phyloP scores from a whole-genome alignment of 92 coral and sea anemone species.

The Actinernus sp. region DNA sequence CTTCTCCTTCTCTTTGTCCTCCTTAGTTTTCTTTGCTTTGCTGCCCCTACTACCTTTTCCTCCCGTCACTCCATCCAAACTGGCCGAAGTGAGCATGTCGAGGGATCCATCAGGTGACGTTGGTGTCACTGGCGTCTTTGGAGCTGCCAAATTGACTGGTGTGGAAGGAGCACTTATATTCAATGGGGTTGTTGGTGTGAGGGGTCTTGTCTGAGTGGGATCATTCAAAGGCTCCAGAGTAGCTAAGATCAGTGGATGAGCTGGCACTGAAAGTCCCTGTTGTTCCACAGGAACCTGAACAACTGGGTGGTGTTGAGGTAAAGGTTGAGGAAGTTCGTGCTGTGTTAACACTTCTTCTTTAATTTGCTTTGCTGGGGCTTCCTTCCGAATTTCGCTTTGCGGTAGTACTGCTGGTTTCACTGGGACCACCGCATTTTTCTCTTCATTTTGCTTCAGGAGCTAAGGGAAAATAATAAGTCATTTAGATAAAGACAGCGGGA shows the following conservation, averaged over 20 bases:
- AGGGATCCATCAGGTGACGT: not conserved
- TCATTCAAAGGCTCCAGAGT: no score
- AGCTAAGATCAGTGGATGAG: no score
- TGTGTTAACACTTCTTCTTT: no score
- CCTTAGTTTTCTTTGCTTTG: conserved; percentile 80
- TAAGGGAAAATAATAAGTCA: not conserved
- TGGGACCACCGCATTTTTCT: no score
- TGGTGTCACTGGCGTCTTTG: conserved; percentile 54
- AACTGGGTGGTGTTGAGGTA: no score
- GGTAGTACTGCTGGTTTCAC: no score
- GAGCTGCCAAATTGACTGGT: conserved; percentile 72
- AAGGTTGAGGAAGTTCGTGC: no score
- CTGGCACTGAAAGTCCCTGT: no score
- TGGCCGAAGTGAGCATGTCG: not conserved
- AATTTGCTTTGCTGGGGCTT: conserved; percentile 1
- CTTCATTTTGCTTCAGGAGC: conserved; percentile 17
- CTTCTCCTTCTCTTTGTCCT: conserved; percentile 91
- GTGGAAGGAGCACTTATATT: conserved; percentile 47
- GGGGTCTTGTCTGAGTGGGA: conserved; percentile 10
- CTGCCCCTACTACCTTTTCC: conserved; percentile 39
- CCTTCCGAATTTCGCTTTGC: no score
- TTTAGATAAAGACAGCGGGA: no score
- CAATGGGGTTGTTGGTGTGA: conserved; percentile 29
- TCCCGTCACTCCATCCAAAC: conserved; percentile 14
- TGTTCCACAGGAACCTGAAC: no score